Conservation (phyloP, 2,888 invertebrate species). For the Zele albiditarsus region DNA sequence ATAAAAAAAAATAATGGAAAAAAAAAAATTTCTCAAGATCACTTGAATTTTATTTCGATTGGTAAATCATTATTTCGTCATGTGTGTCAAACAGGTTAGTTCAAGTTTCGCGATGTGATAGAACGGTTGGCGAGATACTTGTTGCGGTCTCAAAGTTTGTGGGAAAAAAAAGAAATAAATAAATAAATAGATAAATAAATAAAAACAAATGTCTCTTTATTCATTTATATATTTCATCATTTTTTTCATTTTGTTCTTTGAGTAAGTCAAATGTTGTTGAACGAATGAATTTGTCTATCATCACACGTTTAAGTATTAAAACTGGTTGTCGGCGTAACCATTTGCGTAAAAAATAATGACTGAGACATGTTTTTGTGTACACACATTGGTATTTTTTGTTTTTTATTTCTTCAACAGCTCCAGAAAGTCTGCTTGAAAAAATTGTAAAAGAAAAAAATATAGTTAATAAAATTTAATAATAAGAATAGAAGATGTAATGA, state of each 20-base stretch:
- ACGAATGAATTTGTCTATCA: neutral
- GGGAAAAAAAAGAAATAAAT: neutral
- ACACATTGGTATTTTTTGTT: neutral
- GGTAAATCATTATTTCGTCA: neutral
- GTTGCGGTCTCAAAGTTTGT: neutral
- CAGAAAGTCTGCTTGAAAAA: neutral
- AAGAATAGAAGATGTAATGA: neutral
- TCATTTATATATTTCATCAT: neutral
- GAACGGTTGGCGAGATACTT: neutral
- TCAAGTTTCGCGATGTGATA: neutral
- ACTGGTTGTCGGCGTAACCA: slow-evolving; percentile 2
- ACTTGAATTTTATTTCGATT: slow-evolving; percentile 16
- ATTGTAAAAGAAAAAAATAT: neutral
- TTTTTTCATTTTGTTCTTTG: neutral
- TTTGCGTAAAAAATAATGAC: slow-evolving; percentile 10
- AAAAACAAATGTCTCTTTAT: neutral
- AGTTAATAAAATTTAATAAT: neutral
- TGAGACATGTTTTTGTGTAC: neutral
- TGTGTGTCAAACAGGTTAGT: neutral
- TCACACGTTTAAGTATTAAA: neutral
- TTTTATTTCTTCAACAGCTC: neutral
- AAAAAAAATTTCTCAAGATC: neutral
- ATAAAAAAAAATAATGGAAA: neutral
- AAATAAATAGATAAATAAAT: neutral
- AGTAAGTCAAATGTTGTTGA: neutral